phyloP scores from a whole-genome alignment of 1,140 invertebrate species.

The Drosophila suzukii region DNA sequence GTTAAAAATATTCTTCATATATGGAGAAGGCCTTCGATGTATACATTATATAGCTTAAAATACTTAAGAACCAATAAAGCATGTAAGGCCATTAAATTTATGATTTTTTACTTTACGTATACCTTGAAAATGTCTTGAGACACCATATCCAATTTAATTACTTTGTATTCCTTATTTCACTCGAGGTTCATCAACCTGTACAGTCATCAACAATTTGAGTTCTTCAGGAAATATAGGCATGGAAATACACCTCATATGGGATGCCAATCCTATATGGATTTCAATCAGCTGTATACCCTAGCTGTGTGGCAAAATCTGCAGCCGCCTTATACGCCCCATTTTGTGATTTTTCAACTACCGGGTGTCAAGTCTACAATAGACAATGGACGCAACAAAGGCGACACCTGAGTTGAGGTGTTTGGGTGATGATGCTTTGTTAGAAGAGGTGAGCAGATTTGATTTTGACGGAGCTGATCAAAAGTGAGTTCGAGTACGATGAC shows the following conservation, averaged over 20 bases:
- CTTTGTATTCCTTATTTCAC: background rate
- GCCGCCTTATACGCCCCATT: slow-evolving; percentile 29
- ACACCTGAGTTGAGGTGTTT: slow-evolving; percentile 40
- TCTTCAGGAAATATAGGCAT: slow-evolving; percentile 1
- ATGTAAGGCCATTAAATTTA: too few species aligned
- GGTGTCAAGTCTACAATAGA: slow-evolving; percentile 32
- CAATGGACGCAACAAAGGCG: slow-evolving; percentile 29
- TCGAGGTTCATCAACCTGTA: background rate
- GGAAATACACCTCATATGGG: background rate
- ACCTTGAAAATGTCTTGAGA: too few species aligned
- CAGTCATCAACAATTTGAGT: background rate
- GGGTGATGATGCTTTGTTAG: slow-evolving; percentile 47
- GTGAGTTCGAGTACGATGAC: slow-evolving; percentile 18
- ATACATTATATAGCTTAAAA: too few species aligned
- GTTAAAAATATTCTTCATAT: too few species aligned
- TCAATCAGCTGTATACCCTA: background rate
- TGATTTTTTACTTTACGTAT: too few species aligned
- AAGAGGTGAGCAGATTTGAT: slow-evolving; percentile 36
- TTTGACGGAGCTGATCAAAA: slow-evolving; percentile 37
- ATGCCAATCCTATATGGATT: slow-evolving; percentile 8
- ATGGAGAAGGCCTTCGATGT: too few species aligned
- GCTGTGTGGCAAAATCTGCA: slow-evolving; percentile 14
- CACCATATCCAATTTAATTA: background rate
- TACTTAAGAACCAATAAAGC: too few species aligned
- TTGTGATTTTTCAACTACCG: slow-evolving; percentile 10